Conservation (phyloP, 2,888 invertebrate species). For the Alcis repandata region DNA sequence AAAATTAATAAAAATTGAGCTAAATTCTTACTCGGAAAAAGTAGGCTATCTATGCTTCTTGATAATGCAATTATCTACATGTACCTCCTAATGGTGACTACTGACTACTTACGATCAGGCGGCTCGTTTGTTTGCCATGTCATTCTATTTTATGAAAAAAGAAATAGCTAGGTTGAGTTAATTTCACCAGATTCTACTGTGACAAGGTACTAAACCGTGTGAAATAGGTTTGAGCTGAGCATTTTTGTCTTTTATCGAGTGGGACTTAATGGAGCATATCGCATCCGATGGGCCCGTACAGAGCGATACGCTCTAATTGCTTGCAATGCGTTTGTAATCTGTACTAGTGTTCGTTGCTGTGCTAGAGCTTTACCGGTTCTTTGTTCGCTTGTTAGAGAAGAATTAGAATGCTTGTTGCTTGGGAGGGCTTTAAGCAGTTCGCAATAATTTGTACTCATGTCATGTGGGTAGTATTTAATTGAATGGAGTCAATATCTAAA, state of each 20-base stretch:
- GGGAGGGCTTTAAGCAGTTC: slow-evolving; percentile 8
- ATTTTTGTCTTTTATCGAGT: slow-evolving; percentile 64
- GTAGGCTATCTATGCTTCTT: no score
- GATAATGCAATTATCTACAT: no score
- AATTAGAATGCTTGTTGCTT: slow-evolving; percentile 24
- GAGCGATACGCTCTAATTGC: slow-evolving; percentile 72
- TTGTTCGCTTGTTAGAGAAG: slow-evolving; percentile 34
- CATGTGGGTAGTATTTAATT: no score
- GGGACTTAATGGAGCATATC: slow-evolving; percentile 70
- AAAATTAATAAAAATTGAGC: no score
- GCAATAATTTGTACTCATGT: not conserved
- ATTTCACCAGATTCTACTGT: not conserved
- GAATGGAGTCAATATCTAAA: no score
- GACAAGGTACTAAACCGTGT: slow-evolving; percentile 19
- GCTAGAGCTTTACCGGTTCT: slow-evolving; percentile 41
- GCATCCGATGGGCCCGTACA: slow-evolving; percentile 58
- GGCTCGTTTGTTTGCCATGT: no score
- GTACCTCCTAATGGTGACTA: no score
- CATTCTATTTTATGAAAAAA: no score
- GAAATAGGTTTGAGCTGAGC: slow-evolving; percentile 33
- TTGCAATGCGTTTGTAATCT: slow-evolving; percentile 50
- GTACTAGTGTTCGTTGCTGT: slow-evolving; percentile 40
- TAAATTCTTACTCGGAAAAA: no score
- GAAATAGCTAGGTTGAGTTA: not conserved
- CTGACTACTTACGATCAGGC: no score